phyloP scores from a whole-genome alignment of 2,797 vertebrate species.

The Crenichthys baileyi region DNA sequence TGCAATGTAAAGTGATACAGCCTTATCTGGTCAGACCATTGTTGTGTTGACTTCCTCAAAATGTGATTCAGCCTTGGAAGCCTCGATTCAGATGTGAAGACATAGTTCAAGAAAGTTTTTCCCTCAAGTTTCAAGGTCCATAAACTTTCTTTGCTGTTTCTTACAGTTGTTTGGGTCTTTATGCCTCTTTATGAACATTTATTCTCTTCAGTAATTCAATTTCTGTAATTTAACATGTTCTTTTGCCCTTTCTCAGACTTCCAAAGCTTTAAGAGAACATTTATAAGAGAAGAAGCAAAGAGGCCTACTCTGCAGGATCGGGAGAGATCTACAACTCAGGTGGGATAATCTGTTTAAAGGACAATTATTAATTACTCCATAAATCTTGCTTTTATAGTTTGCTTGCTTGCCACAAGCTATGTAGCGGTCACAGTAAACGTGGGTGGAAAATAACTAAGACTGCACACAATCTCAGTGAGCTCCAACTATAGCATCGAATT shows the following conservation, averaged over 20 bases:
- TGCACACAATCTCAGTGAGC: no score
- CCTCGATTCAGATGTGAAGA: constrained; percentile 27
- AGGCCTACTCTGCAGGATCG: no score
- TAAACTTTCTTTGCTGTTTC: background rate
- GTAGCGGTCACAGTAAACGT: no score
- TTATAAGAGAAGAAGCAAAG: no score
- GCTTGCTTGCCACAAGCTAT: no score
- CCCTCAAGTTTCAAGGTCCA: background rate
- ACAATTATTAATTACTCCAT: no score
- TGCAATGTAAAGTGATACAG: constrained; percentile 37
- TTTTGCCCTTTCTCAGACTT: background rate
- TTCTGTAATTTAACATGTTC: background rate
- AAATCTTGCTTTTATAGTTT: no score
- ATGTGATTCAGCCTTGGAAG: constrained; percentile 26
- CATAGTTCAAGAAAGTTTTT: background rate
- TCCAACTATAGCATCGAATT: no score
- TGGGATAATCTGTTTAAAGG: no score
- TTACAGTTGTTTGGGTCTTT: background rate
- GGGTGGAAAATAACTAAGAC: no score
- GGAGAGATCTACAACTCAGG: no score
- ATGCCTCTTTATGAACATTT: background rate
- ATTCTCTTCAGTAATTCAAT: background rate
- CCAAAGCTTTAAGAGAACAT: background rate
- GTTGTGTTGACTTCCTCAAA: constrained; percentile 59
- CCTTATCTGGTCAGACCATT: constrained; percentile 65